Base-by-base conservation (phyloP, 2,888 invertebrate species). In the Drosophila yooni region DNA sequence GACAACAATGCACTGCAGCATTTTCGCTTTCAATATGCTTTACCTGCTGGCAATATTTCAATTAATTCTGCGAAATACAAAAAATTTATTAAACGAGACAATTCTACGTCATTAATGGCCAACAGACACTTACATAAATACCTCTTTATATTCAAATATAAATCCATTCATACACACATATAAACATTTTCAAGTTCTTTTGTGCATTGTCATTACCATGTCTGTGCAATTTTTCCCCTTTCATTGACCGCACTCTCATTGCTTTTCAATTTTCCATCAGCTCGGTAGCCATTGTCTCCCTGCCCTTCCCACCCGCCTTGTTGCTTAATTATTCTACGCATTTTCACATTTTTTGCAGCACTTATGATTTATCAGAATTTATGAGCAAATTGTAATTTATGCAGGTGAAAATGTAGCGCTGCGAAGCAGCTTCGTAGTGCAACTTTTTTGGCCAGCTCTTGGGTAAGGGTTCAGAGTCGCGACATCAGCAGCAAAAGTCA, bases 11-110 rank as follows among this genome's bases (percentile, higher is more conserved):
- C 77, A 67, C 53, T n/a, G n/a, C 81, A 81, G 73, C 70, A 71
- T 83, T 89, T 89, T 85, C 88, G 82, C 85, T 89, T 85, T 85
- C 84, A 84, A 81, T 87, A 68, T 73, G 59, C 67, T 59, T 75
- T 67, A 67, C 59, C 66, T 67, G 38, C 40, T 34, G 46, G 67
- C 74, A 70, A 83, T 84, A 83, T 87, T 84, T 84, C 84, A 89
- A 84, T 89, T 84, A 89, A 79, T 83, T 86, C 82, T 68, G 57
- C 77, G 75, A 88, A 76, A 70, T 48, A 71, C 52, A 56, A 46
- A 51, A 29, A 50, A 59, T 3, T 27, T 18, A 71, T 71, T 66
- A 52, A 38, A 58, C 48, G 43, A 62, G 51, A 86, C 76, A 86
- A 86, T 80, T 73, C 76, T 67, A 53, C 62, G 71, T 80, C 79